Base-by-base conservation (phyloP, 2,113 vertebrate genomes). In the Donacobius atricapilla region DNA sequence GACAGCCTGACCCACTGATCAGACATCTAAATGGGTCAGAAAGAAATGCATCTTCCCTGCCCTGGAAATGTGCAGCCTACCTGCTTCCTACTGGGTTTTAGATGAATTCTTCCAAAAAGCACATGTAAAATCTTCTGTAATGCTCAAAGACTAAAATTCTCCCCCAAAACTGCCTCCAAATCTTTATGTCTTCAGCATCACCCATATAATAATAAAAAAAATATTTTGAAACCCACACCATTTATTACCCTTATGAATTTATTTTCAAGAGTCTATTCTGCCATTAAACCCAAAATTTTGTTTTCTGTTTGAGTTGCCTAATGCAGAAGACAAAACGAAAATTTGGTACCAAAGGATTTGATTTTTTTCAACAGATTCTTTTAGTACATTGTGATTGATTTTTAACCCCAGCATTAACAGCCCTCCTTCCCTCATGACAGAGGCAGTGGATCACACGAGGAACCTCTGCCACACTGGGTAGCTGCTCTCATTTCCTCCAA, bases 191-290 rank as follows among this genome's bases (percentile, higher is more conserved):
- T 77, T 88, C 86, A 76, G 31, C 51, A 68, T 73, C 39, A 47
- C n/a, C 58, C 68, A 28, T 18, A 35, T 78, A 63, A 75, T 94
- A 91, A 90, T 71, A 79, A 91, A 94, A 91, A 94, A 78, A 94
- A 94, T 94, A 91, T 95, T 98, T 90, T 95, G 90, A 96, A 87
- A 84, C 69, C 51, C 68, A 75, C 85, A 17, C 39, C 22, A 88
- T 30, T 87, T 83, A 87, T 92, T 94, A 93, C n/a, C 45, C 78
- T 73, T 6, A 6, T 81, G 78, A 91, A 89, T 86, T 96, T 93
- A 71, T 93, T 90, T 42, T 44, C 57, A 77, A 57, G 57, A 82
- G 15, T 61, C 39, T 88, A 65, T 87, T 25, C 76, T 77, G 20
- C 25, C n/a, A 50, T 53, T 10, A 27, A 85, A 88, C 18, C 13